phyloP scores from a whole-genome alignment of 2,888 invertebrate species.

The Bembecia ichneumoniformis region DNA sequence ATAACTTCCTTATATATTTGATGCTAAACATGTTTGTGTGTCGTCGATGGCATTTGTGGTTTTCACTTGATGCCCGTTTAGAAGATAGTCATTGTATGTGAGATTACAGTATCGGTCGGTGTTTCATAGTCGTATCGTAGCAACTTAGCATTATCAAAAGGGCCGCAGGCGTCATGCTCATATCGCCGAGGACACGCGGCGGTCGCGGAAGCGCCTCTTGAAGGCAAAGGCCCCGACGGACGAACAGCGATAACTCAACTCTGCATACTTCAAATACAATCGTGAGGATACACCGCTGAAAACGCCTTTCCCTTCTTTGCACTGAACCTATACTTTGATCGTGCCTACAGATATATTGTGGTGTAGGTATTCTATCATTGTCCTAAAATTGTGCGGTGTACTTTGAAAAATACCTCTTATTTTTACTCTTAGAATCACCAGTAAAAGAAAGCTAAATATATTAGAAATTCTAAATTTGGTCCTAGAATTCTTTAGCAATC shows the following conservation, averaged over 20 bases:
- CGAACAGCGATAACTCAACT: conserved; percentile 61
- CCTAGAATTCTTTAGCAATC: too few species aligned
- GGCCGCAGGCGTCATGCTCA: conserved; percentile 60
- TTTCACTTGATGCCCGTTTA: conserved; percentile 50
- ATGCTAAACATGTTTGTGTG: conserved; percentile 35
- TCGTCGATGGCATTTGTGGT: conserved; percentile 30
- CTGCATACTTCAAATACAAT: conserved; percentile 60
- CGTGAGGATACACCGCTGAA: conserved; percentile 42
- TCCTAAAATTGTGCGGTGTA: too few species aligned
- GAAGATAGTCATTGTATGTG: conserved; percentile 54
- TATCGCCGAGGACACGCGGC: conserved; percentile 59
- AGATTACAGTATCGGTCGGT: conserved; percentile 43
- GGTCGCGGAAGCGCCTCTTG: conserved; percentile 54
- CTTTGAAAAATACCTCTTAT: too few species aligned
- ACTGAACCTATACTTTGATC: neutral
- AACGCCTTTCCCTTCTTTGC: neutral
- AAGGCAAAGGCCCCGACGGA: conserved; percentile 56
- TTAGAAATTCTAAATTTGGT: too few species aligned
- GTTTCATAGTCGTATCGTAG: conserved; percentile 43
- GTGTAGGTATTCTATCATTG: too few species aligned
- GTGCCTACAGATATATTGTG: neutral
- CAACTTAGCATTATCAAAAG: conserved; percentile 68
- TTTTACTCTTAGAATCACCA: too few species aligned
- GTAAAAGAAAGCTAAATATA: too few species aligned
- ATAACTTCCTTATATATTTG: conserved; percentile 29